Conservation (phyloP, 2,113 vertebrate species). For the Tragelaphus imberbis region DNA sequence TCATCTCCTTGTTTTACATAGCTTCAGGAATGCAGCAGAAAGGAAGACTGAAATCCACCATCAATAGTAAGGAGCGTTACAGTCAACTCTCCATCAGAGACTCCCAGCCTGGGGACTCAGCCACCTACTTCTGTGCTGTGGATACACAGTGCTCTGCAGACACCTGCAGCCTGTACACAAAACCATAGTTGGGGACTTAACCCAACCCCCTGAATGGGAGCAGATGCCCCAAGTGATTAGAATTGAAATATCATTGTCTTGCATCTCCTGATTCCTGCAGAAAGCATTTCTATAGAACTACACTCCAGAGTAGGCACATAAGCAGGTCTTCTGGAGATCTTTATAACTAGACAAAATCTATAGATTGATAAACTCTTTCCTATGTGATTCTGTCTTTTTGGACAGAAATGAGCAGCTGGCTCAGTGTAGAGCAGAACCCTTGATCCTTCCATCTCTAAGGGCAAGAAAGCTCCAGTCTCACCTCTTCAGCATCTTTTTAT, state of each 20-base stretch:
- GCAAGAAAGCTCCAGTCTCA: neutral
- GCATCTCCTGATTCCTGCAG: neutral
- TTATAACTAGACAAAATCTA: neutral
- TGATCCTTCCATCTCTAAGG: neutral
- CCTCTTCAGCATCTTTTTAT: neutral
- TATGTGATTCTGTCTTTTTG: neutral
- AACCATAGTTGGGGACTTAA: neutral
- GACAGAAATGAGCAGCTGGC: neutral
- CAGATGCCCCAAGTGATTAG: neutral
- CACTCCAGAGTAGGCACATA: neutral
- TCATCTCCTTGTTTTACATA: neutral
- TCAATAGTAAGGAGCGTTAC: neutral
- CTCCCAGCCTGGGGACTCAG: neutral
- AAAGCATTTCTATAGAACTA: neutral
- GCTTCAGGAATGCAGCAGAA: neutral
- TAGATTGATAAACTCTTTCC: neutral
- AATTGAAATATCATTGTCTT: neutral
- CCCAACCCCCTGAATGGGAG: neutral
- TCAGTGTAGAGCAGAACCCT: neutral
- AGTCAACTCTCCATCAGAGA: slow-evolving; percentile 22
- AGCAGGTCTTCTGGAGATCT: neutral
- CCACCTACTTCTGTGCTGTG: slow-evolving; percentile 21
- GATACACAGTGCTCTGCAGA: neutral
- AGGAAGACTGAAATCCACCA: neutral
- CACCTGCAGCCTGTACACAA: neutral